These are phyloP conservation scores for Podargus strigoides DNA, from an alignment of 2,797 vertebrate genomes.

Conservation along the genomic window DNA sequence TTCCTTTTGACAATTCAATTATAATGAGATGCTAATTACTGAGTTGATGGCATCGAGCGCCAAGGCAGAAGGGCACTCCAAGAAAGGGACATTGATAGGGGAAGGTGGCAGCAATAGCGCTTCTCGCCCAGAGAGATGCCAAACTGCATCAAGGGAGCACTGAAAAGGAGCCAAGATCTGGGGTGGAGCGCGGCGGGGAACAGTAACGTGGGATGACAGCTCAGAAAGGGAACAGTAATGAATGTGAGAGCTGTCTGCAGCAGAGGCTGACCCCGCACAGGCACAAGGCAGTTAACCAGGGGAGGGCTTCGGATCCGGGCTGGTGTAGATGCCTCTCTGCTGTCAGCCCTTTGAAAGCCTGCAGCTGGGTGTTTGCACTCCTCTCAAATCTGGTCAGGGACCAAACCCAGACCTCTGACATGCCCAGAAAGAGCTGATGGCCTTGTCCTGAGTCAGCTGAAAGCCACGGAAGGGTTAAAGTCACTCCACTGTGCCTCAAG, in stretches of 20 bases:
- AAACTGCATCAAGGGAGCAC: neutral
- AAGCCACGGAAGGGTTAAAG: neutral
- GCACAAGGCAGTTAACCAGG: neutral
- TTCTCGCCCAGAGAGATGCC: neutral
- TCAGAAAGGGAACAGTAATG: neutral
- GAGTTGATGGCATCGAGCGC: neutral
- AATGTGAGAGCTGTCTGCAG: neutral
- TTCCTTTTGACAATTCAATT: constrained; percentile 2
- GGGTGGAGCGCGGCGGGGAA: neutral
- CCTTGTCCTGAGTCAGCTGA: neutral
- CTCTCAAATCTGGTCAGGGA: neutral
- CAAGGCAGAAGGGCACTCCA: neutral
- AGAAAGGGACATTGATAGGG: neutral
- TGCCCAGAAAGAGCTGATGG: neutral
- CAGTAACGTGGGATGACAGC: neutral
- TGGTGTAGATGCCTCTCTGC: neutral
- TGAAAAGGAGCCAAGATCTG: neutral
- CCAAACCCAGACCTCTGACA: neutral
- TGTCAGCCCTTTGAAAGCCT: neutral
- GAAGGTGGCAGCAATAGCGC: neutral
- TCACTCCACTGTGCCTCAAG: neutral
- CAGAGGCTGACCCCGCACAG: neutral
- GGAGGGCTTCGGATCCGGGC: neutral
- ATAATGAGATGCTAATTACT: neutral
- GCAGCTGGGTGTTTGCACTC: neutral